Evolutionary conservation across 2,797 vertebrate genomes (phyloP).

Genomic region (Schizothorax lantsangensis): DNA sequence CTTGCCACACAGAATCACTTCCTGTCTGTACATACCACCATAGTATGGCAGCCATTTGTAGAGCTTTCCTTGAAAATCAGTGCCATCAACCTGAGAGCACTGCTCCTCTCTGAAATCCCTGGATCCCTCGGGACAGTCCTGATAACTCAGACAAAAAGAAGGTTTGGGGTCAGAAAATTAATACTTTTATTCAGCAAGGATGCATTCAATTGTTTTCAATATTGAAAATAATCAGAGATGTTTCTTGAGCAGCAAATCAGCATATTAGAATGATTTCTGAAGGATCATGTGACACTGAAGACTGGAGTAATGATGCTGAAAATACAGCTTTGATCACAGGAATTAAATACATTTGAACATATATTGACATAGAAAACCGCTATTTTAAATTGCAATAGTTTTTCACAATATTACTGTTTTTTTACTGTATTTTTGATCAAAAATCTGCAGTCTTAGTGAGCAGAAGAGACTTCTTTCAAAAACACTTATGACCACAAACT

Average conservation of each 20-base stretch:
- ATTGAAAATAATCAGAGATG: neutral
- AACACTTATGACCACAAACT: too few species aligned
- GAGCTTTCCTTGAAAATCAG: slow-evolving; percentile 88
- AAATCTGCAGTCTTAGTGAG: neutral
- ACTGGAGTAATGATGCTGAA: neutral
- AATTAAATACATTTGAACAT: fast-evolving
- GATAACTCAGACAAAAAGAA: slow-evolving; percentile 13
- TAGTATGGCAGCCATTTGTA: slow-evolving; percentile 96
- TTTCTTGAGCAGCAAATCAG: neutral
- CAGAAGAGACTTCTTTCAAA: neutral
- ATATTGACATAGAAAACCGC: neutral
- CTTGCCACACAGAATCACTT: neutral
- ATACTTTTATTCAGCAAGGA: neutral
- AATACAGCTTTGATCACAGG: neutral
- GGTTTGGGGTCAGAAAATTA: neutral
- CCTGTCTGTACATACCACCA: slow-evolving; percentile 79
- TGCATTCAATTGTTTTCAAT: neutral
- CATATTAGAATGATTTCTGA: neutral
- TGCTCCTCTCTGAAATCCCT: slow-evolving; percentile 93
- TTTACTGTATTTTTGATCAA: neutral
- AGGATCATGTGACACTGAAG: neutral
- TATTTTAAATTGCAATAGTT: neutral
- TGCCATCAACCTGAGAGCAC: slow-evolving; percentile 88
- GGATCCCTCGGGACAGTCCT: slow-evolving; percentile 90
- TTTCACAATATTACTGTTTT: neutral